Evolutionary conservation across 1,140 invertebrate species (phyloP), one percentile per base, ranked within the genome.

Genomic region (Aphis craccivora): DNA sequence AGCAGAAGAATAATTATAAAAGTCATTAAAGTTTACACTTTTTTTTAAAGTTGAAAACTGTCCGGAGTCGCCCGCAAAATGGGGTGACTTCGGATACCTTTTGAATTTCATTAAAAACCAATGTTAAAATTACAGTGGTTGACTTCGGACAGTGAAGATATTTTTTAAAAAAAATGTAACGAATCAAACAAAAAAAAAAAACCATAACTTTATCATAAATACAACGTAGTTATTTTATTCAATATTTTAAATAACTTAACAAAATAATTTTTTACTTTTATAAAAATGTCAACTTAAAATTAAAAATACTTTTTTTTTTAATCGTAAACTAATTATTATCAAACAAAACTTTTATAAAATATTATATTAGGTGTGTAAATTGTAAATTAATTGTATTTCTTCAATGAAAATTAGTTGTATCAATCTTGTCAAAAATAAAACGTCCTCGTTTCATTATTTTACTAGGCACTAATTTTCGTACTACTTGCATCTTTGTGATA

Each of bases 381-480:
- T 81, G 22, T 37, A 35, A 20, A 35, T 20, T 83, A 1, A 37
- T 83, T 37, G 22, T 83, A 83, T 83, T 35, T 83, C 4, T 20
- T 83, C 18, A 83, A 20, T 83, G n/a, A 83, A 83, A 83, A 83
- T 83, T 83, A 83, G 14, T 37, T 83, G 76, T 37, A 83, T 35
- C 76, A 37, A 83, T 76, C 6, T 76, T 83, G 20, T 35, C n/a
- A 83, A 83, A 83, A 83, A 22, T 83, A 22, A 83, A 83, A 37
- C 76, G 76, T 83, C 76, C 76, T 22, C 76, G 35, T 83, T 83
- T 83, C 76, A 83, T 35, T 83, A 22, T 37, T 83, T 83, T 83
- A 22, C 2, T 37, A 14, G 35, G 76, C n/a, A 83, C 76, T 37
- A 35, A 37, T 83, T 83, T 83, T 83, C 76, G 2, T 22, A 83